Base-by-base conservation (phyloP, 2,797 vertebrate species). In the Cyprinodon diabolis region DNA sequence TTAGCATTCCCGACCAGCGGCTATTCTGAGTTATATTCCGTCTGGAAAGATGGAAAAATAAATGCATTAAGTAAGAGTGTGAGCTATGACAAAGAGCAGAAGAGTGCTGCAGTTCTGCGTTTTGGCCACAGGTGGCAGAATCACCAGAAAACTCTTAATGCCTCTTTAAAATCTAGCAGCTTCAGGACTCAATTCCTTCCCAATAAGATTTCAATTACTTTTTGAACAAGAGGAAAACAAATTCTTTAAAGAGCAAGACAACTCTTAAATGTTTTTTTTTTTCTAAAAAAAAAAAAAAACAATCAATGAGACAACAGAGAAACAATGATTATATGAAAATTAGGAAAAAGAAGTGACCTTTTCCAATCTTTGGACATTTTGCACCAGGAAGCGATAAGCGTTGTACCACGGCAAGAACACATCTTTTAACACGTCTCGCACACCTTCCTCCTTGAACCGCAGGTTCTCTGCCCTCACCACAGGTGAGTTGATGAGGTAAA, bases 351-450 rank as follows among this genome's bases (percentile, higher is more conserved):
- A 47, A 63, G 30, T 12, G 90, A 99, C 98, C 97, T 98, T 97
- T 60, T 97, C 94, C 56, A 99, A 92, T 77, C 97, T 91, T 67
- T 96, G 95, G 3, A 99, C 87, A 0, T 99, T 99, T 93, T 99
- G 98, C 81, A 98, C 93, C 77, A 99, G 94, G 87, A 99, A 99
- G 87, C 98, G 98, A 79, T 99, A 99, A 0, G 98, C 98, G 0
- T 99, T 99, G 90, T 98, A 99, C 98, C 98, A 99, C 0, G 98
- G 98, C 84, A 99, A 88, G 86, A 99, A 97, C 37, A 99, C 98
- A 21, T 99, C 98, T 89, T 99, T 99, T 76, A 99, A 88, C 76
- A 99, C 93, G 1, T 99, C 98, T 35, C 97, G 94, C 14, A 99
- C 98, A 0, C 98, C 98, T 0, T 99, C 98, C 84, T 99, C 98